These are phyloP conservation scores for Camelus dromedarius DNA, from an alignment of 2,113 vertebrate species.

Conservation along the genomic window DNA sequence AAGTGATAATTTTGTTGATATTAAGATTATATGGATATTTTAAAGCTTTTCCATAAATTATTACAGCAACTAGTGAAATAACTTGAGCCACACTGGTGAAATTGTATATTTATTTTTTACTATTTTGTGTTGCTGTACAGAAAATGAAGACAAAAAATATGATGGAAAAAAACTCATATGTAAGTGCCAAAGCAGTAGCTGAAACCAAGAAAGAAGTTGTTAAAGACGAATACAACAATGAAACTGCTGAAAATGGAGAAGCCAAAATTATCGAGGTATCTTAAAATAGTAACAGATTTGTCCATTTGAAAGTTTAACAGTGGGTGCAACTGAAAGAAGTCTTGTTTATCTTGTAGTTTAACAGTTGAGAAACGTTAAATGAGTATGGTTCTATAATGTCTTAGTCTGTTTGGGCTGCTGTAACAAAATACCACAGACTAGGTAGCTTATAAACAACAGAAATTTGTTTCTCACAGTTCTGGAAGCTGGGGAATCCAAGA, in stretches of 20 bases:
- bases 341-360: slow-evolving; percentile 42
- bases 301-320: slow-evolving; percentile 37
- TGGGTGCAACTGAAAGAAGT: not conserved
- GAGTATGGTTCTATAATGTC: slow-evolving; percentile 1
- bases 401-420: not conserved
- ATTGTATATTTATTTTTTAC: slow-evolving; percentile 44
- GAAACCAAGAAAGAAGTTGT: slow-evolving; percentile 89
- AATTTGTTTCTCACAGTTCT: not conserved
- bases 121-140: slow-evolving; percentile 83
- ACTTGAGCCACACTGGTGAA: not conserved
- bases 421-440: slow-evolving; percentile 12
- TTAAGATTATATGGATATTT: not conserved
- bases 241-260: slow-evolving; percentile 97
- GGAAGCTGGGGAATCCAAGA: not conserved
- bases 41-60: slow-evolving; percentile 27
- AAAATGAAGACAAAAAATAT: slow-evolving; percentile 95
- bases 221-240: slow-evolving; percentile 95
- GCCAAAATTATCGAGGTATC: slow-evolving; percentile 94
- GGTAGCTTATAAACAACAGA: not conserved
- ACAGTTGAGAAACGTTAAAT: slow-evolving; percentile 22
- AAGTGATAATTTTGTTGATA: not conserved
- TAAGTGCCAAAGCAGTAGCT: slow-evolving; percentile 90
- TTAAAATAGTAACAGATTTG: slow-evolving; percentile 38
- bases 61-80: slow-evolving; percentile 1
- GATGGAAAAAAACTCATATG: slow-evolving; percentile 94